Conservation (phyloP, 2,797 vertebrate species). For the Sebastes miniatus region DNA sequence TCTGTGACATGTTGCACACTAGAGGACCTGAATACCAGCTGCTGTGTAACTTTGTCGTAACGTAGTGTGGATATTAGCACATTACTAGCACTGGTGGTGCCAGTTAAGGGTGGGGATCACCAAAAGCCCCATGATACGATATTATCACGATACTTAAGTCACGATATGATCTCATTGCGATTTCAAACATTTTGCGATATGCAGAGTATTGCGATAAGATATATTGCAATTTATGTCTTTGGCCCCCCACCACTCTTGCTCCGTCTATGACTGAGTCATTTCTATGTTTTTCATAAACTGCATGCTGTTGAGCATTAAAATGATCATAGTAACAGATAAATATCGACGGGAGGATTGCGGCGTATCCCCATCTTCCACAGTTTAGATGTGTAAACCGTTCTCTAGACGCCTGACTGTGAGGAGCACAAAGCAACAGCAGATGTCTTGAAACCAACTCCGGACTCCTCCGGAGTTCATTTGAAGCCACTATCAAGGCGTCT, state of each 20-base stretch:
- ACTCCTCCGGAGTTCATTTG: slow-evolving; percentile 29
- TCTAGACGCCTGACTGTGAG: slow-evolving; percentile 31
- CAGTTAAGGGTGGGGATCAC: too few species aligned
- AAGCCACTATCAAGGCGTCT: slow-evolving; percentile 29
- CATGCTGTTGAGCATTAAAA: slow-evolving; percentile 1
- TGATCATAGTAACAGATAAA: neutral
- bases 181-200: too few species aligned
- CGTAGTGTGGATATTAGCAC: neutral
- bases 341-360: neutral
- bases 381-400: slow-evolving; percentile 9
- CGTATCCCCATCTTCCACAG: neutral
- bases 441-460: slow-evolving; percentile 37
- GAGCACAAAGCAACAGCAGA: slow-evolving; percentile 41
- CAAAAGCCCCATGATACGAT: too few species aligned
- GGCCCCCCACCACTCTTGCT: neutral
- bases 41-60: neutral
- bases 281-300: neutral
- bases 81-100: neutral
- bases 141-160: too few species aligned
- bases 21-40: neutral
- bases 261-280: neutral
- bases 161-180: too few species aligned
- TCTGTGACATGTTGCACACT: neutral
- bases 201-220: too few species aligned
- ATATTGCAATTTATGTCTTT: neutral